Conservation (phyloP, 2,113 vertebrate species). For the Antechinus stuartii region DNA sequence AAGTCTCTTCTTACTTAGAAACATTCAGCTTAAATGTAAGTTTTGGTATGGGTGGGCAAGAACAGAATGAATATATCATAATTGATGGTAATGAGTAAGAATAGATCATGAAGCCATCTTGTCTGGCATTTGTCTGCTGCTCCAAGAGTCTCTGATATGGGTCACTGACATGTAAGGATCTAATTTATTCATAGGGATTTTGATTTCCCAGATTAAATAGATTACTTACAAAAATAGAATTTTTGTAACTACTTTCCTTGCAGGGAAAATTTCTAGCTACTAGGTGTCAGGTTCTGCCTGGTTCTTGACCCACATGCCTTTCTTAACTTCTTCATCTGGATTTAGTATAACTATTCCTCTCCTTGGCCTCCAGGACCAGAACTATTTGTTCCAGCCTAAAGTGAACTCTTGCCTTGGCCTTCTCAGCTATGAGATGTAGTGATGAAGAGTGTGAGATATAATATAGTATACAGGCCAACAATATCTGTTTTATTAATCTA, state of each 20-base stretch:
- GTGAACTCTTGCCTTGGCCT: background rate
- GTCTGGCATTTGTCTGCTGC: background rate
- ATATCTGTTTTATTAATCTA: background rate
- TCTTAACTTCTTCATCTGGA: conserved; percentile 11
- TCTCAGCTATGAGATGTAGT: background rate
- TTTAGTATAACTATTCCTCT: background rate
- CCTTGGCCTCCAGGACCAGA: background rate
- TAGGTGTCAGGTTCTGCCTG: background rate
- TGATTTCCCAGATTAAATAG: conserved; percentile 1
- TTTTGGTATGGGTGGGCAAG: background rate
- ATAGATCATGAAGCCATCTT: background rate
- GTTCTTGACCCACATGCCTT: background rate
- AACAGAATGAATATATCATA: background rate
- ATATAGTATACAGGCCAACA: background rate
- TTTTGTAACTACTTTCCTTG: background rate
- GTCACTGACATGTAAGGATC: background rate
- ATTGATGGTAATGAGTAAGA: background rate
- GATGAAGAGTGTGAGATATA: background rate
- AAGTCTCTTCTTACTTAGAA: background rate
- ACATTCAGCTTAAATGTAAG: background rate
- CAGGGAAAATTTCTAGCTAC: background rate
- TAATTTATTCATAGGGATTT: background rate
- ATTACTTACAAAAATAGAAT: background rate
- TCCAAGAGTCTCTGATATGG: background rate
- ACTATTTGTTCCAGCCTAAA: background rate